Evolutionary conservation across 2,888 invertebrate genomes (phyloP).

Genomic region (Machimus atricapillus): DNA sequence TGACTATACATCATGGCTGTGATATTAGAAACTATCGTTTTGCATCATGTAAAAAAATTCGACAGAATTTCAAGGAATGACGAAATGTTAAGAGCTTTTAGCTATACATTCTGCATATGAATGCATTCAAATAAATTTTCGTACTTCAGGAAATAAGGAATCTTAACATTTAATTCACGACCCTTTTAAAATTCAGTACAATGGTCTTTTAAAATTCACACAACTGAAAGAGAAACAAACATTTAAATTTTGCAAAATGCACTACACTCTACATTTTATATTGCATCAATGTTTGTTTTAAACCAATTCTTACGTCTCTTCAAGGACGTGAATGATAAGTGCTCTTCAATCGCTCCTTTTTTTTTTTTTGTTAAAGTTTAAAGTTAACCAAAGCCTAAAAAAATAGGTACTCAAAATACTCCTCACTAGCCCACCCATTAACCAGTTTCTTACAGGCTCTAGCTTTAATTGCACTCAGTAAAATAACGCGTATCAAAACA

Average conservation of each 20-base stretch:
- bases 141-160: background rate
- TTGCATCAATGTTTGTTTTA: background rate
- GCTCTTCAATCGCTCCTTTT: too few species aligned
- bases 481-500: background rate
- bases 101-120: background rate
- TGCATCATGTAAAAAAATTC: background rate
- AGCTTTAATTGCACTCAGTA: background rate
- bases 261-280: background rate
- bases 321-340: background rate
- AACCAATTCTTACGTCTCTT: background rate
- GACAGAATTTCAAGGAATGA: background rate
- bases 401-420: background rate
- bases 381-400: background rate
- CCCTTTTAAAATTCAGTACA: too few species aligned
- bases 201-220: background rate
- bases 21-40: too few species aligned
- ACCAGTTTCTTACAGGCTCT: background rate
- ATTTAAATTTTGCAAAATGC: background rate
- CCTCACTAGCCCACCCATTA: background rate
- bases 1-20: too few species aligned
- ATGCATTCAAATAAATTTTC: background rate
- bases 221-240: background rate
- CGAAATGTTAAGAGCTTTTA: background rate
- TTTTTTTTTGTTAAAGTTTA: background rate
- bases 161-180: background rate